Evolutionary conservation across 2,113 vertebrate genomes (phyloP), one percentile per base, ranked within the genome.

Genomic region (Leucopsar rothschildi): DNA sequence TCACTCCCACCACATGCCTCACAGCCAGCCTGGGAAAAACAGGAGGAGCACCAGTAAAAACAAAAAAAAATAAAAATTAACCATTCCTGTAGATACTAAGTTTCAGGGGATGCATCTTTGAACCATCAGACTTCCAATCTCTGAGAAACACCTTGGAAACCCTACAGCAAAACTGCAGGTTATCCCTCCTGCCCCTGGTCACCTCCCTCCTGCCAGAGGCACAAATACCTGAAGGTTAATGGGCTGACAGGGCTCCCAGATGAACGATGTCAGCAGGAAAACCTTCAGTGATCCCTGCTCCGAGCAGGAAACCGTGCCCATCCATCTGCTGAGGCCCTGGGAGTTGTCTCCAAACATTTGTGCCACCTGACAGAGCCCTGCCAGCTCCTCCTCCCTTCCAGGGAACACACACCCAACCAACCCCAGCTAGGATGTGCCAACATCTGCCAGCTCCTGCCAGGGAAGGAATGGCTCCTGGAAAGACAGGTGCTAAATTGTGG

Each of bases 191-290:
- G 59, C 57, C 35, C 39, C 45, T 23, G 77, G 59, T 23, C 70
- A 35, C 22, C 82, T 60, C 83, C 92, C 84, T 88, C 86, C 88
- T 91, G 77, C 66, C 44, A 66, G 37, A 60, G 18, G 55, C 8
- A 69, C 65, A 88, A 65, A 39, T 37, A 57, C 18, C 88, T 77
- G 55, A 45, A 82, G 75, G 84, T 88, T 88, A 61, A 83, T 12
- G 65, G 81, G 56, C 84, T 59, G 60, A 49, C 84, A 82, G 60
- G 35, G 39, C 1, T 92, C 87, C 77, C 14, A 1, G 24, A 33
- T 3, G 22, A 83, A 78, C 35, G 18, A 89, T 87, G 73, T 42
- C 95, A 96, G 91, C 88, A 94, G 93, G 93, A 94, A 96, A 93
- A 78, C 78, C 82, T 92, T 27, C 84, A 47, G 64, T 22, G 65